Conservation (phyloP, 2,888 invertebrate species). For the Scaptomyza parva region DNA sequence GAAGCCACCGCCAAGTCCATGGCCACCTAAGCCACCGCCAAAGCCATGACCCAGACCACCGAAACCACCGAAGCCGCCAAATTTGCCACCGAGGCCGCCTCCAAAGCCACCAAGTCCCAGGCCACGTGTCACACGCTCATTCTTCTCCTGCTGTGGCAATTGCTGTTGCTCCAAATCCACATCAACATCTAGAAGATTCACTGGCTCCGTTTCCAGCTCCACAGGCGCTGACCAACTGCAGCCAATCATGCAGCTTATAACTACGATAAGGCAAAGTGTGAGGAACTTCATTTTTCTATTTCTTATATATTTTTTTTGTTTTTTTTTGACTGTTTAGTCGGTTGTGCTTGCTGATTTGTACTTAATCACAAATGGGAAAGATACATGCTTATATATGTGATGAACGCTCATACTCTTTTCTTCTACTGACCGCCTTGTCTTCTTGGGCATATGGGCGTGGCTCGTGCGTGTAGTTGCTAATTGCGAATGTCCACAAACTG, state of each 20-base stretch:
- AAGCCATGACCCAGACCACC: slow-evolving; percentile 61
- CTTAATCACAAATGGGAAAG: slow-evolving; percentile 49
- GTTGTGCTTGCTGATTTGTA: slow-evolving; percentile 41
- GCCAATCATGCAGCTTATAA: slow-evolving; percentile 27
- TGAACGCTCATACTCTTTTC: slow-evolving; percentile 5
- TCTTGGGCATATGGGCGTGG: slow-evolving; percentile 34
- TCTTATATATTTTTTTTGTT: not conserved
- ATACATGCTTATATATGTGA: slow-evolving; percentile 52
- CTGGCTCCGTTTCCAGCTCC: slow-evolving; percentile 41
- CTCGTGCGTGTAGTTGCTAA: slow-evolving; percentile 66
- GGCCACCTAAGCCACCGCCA: slow-evolving; percentile 49
- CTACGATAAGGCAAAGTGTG: slow-evolving; percentile 42
- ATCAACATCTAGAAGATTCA: slow-evolving; percentile 67
- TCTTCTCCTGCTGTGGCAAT: slow-evolving; percentile 36
- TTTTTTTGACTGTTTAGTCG: not conserved
- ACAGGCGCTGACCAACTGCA: slow-evolving; percentile 52
- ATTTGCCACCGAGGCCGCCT: slow-evolving; percentile 48
- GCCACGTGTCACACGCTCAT: slow-evolving; percentile 65
- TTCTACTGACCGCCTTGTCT: slow-evolving; percentile 23
- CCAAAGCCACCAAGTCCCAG: slow-evolving; percentile 68
- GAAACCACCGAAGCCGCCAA: slow-evolving; percentile 61
- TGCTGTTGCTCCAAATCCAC: slow-evolving; percentile 49
- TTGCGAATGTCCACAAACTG: slow-evolving; percentile 56
- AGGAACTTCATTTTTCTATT: slow-evolving; percentile 48
- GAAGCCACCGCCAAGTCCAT: slow-evolving; percentile 67